These are phyloP conservation scores for Clamator glandarius DNA, from an alignment of 2,797 vertebrate species.

Conservation along the genomic window DNA sequence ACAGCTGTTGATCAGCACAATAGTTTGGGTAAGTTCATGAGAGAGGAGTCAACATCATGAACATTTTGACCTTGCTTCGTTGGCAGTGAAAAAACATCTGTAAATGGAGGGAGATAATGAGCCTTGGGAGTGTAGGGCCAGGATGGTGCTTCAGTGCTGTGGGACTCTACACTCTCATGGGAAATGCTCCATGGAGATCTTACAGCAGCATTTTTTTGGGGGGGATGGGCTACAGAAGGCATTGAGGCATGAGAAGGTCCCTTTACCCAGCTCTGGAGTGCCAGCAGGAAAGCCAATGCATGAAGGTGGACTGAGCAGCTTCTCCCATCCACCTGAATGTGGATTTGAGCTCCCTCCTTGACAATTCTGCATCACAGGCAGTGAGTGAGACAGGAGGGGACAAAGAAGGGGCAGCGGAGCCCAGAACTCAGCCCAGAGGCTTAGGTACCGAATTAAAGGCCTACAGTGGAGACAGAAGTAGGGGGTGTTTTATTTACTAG, in stretches of 20 bases:
- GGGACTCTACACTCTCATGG: neutral
- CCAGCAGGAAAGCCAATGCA: neutral
- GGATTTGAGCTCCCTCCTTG: neutral
- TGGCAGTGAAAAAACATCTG: neutral
- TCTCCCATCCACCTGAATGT: accelerated
- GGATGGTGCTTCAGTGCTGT: neutral
- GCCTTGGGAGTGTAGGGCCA: neutral
- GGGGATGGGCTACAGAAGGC: neutral
- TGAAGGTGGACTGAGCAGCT: neutral
- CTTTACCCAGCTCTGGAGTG: neutral
- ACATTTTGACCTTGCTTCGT: neutral
- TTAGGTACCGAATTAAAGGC: neutral
- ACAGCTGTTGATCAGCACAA: neutral
- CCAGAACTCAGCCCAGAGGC: too few relatives aligned
- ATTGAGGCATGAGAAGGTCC: neutral
- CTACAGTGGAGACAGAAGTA: neutral
- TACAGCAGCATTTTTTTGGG: neutral
- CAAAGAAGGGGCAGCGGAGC: too few relatives aligned
- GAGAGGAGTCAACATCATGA: neutral
- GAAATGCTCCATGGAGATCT: neutral
- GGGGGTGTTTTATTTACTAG: neutral
- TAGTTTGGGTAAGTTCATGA: neutral
- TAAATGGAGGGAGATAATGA: neutral
- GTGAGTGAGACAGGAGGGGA: neutral
- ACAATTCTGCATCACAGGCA: neutral